These are phyloP conservation scores for Cinclus cinclus DNA, from an alignment of 2,113 vertebrate species.

Conservation along the genomic window DNA sequence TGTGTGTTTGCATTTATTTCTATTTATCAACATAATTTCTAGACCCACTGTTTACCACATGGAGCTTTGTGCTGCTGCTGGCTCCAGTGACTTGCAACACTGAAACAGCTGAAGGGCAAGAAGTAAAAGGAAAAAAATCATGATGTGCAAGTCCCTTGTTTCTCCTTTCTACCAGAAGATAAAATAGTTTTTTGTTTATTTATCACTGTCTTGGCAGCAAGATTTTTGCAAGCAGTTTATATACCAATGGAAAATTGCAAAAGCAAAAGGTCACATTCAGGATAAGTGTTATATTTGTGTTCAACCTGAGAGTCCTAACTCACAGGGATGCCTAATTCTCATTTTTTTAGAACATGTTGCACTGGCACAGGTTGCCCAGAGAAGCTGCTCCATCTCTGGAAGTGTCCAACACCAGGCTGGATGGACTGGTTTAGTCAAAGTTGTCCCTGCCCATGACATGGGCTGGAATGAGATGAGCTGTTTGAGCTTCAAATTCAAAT, in stretches of 20 bases:
- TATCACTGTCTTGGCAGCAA: not conserved
- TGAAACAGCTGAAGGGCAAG: not conserved
- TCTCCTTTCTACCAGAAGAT: not conserved
- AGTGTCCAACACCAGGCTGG: not conserved
- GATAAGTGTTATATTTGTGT: not conserved
- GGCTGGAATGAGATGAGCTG: not conserved
- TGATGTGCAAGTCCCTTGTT: not conserved
- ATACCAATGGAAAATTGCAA: not conserved
- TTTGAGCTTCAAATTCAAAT: not conserved
- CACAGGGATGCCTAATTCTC: not conserved
- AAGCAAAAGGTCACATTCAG: not conserved
- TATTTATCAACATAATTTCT: constrained; percentile 3
- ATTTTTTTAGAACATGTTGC: not conserved
- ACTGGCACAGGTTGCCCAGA: not conserved
- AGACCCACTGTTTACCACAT: not conserved
- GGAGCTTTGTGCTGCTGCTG: not conserved
- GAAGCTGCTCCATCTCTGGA: not conserved
- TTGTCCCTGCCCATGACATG: not conserved
- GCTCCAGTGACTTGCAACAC: not conserved
- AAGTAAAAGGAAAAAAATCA: not conserved
- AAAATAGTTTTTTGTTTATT: not conserved
- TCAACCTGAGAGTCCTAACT: not conserved
- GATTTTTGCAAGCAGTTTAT: not conserved
- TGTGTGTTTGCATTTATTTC: not conserved
- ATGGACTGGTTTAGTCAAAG: not conserved